These are phyloP conservation scores for Sesamia inferens DNA, from an alignment of 2,888 invertebrate species.

Conservation along the genomic window DNA sequence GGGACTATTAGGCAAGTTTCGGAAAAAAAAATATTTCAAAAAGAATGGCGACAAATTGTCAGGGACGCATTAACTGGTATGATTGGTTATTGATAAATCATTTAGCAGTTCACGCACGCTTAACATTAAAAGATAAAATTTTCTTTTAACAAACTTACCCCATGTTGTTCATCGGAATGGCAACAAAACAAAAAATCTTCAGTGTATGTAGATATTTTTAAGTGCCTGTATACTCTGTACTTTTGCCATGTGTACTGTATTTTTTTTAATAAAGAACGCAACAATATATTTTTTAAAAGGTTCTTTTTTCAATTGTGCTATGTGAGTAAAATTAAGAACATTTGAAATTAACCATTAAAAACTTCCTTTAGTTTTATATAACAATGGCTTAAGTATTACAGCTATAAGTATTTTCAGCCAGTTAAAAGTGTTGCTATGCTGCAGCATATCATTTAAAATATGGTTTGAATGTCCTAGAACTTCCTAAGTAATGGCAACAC, in stretches of 20 bases:
- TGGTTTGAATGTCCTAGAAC: neutral
- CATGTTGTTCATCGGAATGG: neutral
- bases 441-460: constrained; percentile 8
- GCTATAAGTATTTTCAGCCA: constrained; percentile 30
- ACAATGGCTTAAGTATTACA: constrained; percentile 40
- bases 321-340: constrained; percentile 1
- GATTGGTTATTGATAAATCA: neutral
- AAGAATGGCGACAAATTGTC: neutral
- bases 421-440: constrained; percentile 46
- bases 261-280: neutral
- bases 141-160: neutral
- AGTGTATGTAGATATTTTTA: neutral
- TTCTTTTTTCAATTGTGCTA: neutral
- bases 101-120: neutral
- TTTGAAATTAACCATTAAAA: constrained; percentile 8
- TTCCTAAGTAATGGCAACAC: constrained; percentile 51
- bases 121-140: neutral
- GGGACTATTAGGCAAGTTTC: neutral
- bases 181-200: neutral
- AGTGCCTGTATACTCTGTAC: neutral
- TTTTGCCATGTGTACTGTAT: constrained; percentile 28
- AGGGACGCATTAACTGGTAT: neutral
- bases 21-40: neutral
- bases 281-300: neutral
- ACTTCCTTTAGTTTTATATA: constrained; percentile 12